Conservation (phyloP, 30 jellyfish, hydroid and myxozoan species). For the Hydractinia symbiolongicarpus region DNA sequence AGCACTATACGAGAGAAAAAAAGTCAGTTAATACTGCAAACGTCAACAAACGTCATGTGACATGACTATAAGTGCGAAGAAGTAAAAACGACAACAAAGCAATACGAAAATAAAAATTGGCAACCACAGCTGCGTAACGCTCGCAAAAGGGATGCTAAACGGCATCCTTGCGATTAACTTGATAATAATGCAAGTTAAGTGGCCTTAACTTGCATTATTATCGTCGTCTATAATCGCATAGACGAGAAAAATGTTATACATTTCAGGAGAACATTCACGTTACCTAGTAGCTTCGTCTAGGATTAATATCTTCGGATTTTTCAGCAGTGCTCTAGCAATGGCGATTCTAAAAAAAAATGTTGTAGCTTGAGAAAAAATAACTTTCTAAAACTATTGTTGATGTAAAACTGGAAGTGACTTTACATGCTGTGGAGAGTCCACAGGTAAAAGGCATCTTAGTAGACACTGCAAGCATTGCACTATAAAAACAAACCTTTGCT, state of each 20-base stretch:
- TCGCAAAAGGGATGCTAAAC: too few species aligned
- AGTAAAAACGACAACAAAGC: too few species aligned
- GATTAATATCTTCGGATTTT: slow-evolving; percentile 78
- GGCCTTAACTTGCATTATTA: too few species aligned
- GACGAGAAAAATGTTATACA: too few species aligned
- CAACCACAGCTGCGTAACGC: too few species aligned
- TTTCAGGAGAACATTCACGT: too few species aligned
- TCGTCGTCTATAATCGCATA: too few species aligned
- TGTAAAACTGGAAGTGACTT: neutral
- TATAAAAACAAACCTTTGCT: slow-evolving; percentile 57
- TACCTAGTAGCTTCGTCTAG: slow-evolving; percentile 98
- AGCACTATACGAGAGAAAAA: slow-evolving; percentile 50
- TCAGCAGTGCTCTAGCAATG: slow-evolving; percentile 94
- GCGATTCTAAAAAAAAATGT: slow-evolving; percentile 55
- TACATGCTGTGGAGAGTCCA: neutral
- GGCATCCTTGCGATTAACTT: too few species aligned
- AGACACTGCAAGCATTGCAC: neutral
- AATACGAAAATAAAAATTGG: too few species aligned
- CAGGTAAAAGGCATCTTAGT: neutral
- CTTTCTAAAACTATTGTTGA: neutral
- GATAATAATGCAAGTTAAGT: neutral
- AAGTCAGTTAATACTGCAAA: neutral
- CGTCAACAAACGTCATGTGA: too few species aligned
- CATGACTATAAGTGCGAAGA: too few species aligned
- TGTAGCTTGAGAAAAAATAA: neutral